Percentiles rank a stretch among this genome's conserved stretches.
phyloP scores from a whole-genome alignment of 2,113 vertebrate genomes.

The Parus major region DNA sequence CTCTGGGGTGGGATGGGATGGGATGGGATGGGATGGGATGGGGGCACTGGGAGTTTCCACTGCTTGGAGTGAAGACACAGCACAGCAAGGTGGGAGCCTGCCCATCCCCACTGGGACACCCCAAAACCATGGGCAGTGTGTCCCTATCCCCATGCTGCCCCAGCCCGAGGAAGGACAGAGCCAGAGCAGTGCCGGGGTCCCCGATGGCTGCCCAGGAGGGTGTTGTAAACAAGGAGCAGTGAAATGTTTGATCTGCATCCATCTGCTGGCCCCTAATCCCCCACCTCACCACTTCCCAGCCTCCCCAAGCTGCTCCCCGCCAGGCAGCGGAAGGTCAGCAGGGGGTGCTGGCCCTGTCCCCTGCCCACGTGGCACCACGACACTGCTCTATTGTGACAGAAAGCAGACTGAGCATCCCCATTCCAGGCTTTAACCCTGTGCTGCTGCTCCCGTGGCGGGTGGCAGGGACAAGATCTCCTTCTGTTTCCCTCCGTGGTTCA shows the following conservation, averaged over 20 bases:
- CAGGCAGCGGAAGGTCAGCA: background rate
- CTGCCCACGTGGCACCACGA: rapidly evolving
- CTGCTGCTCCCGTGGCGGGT: rapidly evolving
- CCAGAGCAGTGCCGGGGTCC: rapidly evolving
- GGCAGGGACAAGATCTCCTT: rapidly evolving
- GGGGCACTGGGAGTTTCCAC: background rate
- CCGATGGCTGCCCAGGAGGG: rapidly evolving
- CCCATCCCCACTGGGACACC: too few species aligned
- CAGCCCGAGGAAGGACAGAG: background rate
- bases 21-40: background rate
- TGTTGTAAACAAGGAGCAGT: background rate
- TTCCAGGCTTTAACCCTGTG: background rate
- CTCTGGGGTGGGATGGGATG: rapidly evolving
- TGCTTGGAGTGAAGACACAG: background rate
- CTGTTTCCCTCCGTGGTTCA: background rate
- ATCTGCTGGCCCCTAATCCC: slow-evolving; percentile 6
- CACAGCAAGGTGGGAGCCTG: rapidly evolving
- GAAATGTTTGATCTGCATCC: background rate
- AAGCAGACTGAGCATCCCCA: rapidly evolving
- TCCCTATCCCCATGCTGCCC: background rate
- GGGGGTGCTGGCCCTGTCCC: background rate
- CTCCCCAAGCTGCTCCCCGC: background rate
- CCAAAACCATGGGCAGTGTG: background rate
- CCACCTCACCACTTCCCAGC: background rate
- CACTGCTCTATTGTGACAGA: background rate